A percentile compares a stretch with the other conserved stretches of the same genome.
Conservation (phyloP, 2,888 invertebrate species). For the Cheilosia urbana region DNA sequence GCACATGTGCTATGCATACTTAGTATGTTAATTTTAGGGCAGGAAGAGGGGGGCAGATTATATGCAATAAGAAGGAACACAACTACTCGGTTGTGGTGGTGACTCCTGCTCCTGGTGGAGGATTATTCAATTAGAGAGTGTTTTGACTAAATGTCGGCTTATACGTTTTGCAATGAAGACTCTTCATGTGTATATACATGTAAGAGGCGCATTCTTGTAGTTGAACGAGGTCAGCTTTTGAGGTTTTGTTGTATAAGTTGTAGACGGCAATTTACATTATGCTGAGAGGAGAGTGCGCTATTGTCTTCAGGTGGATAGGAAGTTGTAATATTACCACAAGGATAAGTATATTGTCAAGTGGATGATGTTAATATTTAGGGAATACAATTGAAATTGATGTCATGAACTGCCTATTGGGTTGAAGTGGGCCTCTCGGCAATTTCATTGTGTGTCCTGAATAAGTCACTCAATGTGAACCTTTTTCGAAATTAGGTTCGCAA, state of each 20-base stretch:
- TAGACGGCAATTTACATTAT: constrained; percentile 36
- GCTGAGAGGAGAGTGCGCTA: constrained; percentile 1
- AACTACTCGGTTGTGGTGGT: constrained; percentile 29
- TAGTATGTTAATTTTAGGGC: constrained; percentile 44
- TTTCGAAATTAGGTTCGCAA: not conserved
- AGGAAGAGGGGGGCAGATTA: constrained; percentile 9
- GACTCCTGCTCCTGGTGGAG: constrained; percentile 31
- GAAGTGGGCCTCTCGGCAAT: not conserved
- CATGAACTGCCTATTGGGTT: constrained; percentile 1
- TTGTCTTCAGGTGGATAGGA: constrained; percentile 1
- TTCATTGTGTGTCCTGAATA: not conserved
- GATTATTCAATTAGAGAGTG: constrained; percentile 70
- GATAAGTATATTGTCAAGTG: constrained; percentile 13
- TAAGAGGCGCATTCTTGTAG: constrained; percentile 45
- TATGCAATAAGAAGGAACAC: constrained; percentile 25
- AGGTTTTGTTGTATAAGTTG: constrained; percentile 44
- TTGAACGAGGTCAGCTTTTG: constrained; percentile 66
- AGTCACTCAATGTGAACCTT: constrained; percentile 5
- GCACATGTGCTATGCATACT: constrained; percentile 29
- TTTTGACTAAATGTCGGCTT: constrained; percentile 45
- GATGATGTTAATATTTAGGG: constrained; percentile 13
- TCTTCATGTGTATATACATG: constrained; percentile 5
- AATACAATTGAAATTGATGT: not conserved
- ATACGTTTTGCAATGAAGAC: constrained; percentile 50
- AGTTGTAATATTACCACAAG: constrained; percentile 11